These are phyloP conservation scores for Acanthornis magna DNA, from an alignment of 2,797 vertebrate species.

Conservation along the genomic window DNA sequence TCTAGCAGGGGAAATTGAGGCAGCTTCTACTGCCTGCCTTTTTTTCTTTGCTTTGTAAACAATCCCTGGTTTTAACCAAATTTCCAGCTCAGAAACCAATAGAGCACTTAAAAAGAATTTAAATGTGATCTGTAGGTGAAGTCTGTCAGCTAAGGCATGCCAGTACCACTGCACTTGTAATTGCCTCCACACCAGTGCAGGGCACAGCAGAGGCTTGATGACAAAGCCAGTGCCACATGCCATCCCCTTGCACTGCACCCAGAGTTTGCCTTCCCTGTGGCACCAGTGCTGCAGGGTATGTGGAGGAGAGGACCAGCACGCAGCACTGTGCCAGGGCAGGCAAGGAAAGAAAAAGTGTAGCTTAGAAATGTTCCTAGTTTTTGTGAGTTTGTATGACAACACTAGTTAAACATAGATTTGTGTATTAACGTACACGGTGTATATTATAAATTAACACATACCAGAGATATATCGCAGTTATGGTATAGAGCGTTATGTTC, in stretches of 20 bases:
- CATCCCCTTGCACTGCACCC: not conserved
- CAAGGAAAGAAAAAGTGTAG: constrained; percentile 14
- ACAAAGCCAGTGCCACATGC: fast-evolving
- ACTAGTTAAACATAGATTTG: constrained; percentile 66
- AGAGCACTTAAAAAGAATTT: not conserved
- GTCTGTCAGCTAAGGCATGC: not conserved
- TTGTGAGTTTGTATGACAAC: constrained; percentile 44
- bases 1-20: not conserved
- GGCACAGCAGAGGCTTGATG: not conserved
- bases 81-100: not conserved
- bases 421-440: constrained; percentile 57
- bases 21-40: constrained; percentile 30
- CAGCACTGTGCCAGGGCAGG: not conserved
- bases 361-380: constrained; percentile 51
- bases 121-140: not conserved
- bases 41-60: constrained; percentile 24
- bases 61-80: not conserved
- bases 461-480: constrained; percentile 50
- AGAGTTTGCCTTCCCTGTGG: not conserved
- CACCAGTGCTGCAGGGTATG: not conserved
- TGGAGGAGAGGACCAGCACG: not conserved
- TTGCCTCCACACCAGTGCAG: not conserved
- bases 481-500: constrained; percentile 4
- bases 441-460: constrained; percentile 69
- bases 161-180: not conserved